A percentile compares a stretch with the other conserved stretches of the same genome.
These are phyloP conservation scores for Strix uralensis DNA, from an alignment of 2,113 vertebrate species.

Conservation along the genomic window DNA sequence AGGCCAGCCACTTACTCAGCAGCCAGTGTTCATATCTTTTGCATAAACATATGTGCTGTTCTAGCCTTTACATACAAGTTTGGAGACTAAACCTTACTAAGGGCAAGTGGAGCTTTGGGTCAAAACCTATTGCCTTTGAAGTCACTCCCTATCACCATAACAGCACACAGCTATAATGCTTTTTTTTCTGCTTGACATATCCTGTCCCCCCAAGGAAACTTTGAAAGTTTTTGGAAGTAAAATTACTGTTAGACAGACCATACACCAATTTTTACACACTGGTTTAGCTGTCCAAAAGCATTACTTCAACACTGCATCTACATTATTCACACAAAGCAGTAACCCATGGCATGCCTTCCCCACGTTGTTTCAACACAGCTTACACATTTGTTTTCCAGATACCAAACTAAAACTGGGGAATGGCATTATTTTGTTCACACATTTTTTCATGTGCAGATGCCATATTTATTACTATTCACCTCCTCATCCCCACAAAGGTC, in stretches of 20 bases:
- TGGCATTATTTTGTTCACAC: not conserved
- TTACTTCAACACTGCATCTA: constrained; percentile 2
- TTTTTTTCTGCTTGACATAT: not conserved
- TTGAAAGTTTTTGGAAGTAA: not conserved
- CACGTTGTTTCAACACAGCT: not conserved
- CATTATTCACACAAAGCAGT: not conserved
- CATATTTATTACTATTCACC: not conserved
- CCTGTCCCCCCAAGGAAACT: not conserved
- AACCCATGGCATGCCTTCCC: not conserved
- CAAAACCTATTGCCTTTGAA: constrained; percentile 1
- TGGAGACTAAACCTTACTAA: not conserved
- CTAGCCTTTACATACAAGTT: not conserved
- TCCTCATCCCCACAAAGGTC: not conserved
- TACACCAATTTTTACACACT: not conserved
- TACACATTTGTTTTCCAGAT: not conserved
- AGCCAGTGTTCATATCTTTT: not conserved
- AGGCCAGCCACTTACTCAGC: constrained; percentile 27
- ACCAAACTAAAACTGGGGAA: not conserved
- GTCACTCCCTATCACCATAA: not conserved
- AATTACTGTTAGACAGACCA: not conserved
- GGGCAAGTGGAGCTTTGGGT: not conserved
- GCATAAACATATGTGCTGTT: not conserved
- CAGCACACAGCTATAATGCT: not conserved
- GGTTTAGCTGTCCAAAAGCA: constrained; percentile 9
- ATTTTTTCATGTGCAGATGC: not conserved